A percentile compares a stretch with the other conserved stretches of the same genome.
phyloP scores from a whole-genome alignment of 1,140 invertebrate species.

The Procambarus virginalis region DNA sequence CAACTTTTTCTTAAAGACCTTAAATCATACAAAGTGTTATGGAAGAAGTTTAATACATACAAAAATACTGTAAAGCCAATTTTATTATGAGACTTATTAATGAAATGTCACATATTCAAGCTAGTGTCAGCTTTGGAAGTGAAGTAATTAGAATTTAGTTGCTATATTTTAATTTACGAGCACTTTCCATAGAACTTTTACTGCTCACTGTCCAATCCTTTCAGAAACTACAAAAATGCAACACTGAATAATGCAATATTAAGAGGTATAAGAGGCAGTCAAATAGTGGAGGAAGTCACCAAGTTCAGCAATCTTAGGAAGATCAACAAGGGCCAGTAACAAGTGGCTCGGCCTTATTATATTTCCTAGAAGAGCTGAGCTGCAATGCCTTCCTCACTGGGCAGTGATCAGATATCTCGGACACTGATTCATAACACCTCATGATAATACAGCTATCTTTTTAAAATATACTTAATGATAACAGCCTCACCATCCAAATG shows the following conservation, averaged over 20 bases:
- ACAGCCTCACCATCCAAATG: conserved; percentile 19
- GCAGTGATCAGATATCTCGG: conserved; percentile 42
- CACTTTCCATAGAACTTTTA: not conserved
- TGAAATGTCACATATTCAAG: not conserved
- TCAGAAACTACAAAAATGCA: conserved; percentile 34
- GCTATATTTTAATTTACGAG: not conserved
- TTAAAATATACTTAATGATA: conserved; percentile 18
- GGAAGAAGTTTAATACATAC: not conserved
- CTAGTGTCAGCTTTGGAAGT: not conserved
- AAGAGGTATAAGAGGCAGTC: conserved; percentile 55
- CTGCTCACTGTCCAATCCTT: conserved; percentile 31
- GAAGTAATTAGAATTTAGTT: not conserved
- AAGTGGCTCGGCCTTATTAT: not conserved
- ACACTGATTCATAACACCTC: conserved; percentile 31
- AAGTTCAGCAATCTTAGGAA: conserved; percentile 18
- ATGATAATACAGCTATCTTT: conserved; percentile 4
- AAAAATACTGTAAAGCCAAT: not conserved
- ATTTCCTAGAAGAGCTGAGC: conserved; percentile 11
- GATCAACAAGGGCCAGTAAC: conserved; percentile 10
- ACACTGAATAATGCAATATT: conserved; percentile 49
- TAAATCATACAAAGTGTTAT: not conserved
- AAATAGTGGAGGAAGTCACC: conserved; percentile 12
- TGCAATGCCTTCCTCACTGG: conserved; percentile 19
- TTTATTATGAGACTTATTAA: not conserved
- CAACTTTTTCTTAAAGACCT: not conserved